Evolutionary conservation across 2,113 vertebrate genomes (phyloP).

Genomic region (Miniopterus natalensis): DNA sequence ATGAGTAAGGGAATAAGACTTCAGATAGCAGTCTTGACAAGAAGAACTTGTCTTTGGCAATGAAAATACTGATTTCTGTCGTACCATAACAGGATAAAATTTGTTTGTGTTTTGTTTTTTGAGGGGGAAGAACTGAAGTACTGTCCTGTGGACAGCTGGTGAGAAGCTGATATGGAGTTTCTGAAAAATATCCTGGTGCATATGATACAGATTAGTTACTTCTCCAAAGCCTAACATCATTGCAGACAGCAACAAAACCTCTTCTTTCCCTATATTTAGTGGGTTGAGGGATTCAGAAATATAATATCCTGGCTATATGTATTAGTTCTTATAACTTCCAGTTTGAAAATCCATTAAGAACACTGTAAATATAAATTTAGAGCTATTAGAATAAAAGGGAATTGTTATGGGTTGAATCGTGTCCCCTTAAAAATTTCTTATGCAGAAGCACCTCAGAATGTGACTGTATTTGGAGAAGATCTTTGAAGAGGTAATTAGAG

Average conservation of each 20-base stretch:
- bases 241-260: not conserved
- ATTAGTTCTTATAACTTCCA: not conserved
- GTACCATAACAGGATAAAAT: not conserved
- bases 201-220: not conserved
- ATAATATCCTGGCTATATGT: not conserved
- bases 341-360: constrained; percentile 10
- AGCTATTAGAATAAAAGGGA: not conserved
- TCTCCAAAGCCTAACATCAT: not conserved
- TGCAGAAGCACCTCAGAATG: not conserved
- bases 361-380: not conserved
- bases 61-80: not conserved
- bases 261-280: not conserved
- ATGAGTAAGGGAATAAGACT: not conserved
- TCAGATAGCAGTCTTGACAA: not conserved
- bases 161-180: not conserved
- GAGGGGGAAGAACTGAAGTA: not conserved
- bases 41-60: not conserved
- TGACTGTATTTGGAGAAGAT: not conserved
- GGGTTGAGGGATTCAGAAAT: not conserved
- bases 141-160: not conserved
- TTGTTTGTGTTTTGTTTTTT: not conserved
- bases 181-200: not conserved
- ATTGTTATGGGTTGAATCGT: not conserved
- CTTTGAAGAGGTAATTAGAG: not conserved
- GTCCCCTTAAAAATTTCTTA: not conserved